Evolutionary conservation across 2,797 vertebrate species (phyloP).

Genomic region (Urocyon cinereoargenteus): DNA sequence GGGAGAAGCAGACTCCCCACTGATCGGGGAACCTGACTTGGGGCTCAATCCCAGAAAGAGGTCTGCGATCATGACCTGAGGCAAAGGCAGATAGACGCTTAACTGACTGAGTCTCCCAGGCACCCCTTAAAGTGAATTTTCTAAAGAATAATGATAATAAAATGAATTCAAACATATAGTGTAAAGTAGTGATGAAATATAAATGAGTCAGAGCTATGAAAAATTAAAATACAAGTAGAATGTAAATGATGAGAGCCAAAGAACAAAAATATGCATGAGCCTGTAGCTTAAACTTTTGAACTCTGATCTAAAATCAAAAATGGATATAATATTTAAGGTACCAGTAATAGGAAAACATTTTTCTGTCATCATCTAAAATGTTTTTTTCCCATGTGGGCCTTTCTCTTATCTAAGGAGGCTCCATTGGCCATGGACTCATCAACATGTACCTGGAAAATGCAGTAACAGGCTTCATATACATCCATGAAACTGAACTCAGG

Average conservation of each 20-base stretch:
- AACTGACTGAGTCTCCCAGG: too few relatives aligned
- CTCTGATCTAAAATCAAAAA: neutral
- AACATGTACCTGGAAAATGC: neutral
- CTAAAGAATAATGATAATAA: neutral
- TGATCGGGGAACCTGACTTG: too few relatives aligned
- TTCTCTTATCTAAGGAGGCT: neutral
- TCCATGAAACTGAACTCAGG: neutral
- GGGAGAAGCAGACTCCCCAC: too few relatives aligned
- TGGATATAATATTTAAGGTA: neutral
- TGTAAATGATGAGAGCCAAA: neutral
- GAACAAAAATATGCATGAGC: neutral
- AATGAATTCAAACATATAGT: neutral
- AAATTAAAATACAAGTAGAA: neutral
- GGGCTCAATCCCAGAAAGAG: too few relatives aligned
- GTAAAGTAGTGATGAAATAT: neutral
- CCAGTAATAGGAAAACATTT: constrained; percentile 24
- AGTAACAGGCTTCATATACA: neutral
- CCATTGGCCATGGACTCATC: neutral
- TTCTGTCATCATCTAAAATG: constrained; percentile 28
- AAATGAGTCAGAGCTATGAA: neutral
- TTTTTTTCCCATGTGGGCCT: neutral
- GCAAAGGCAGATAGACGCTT: too few relatives aligned
- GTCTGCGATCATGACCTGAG: too few relatives aligned
- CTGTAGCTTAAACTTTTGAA: neutral
- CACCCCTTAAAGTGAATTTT: constrained; percentile 14